phyloP scores from a whole-genome alignment of 2,888 invertebrate genomes.

The Lasioglossum leucozonium region DNA sequence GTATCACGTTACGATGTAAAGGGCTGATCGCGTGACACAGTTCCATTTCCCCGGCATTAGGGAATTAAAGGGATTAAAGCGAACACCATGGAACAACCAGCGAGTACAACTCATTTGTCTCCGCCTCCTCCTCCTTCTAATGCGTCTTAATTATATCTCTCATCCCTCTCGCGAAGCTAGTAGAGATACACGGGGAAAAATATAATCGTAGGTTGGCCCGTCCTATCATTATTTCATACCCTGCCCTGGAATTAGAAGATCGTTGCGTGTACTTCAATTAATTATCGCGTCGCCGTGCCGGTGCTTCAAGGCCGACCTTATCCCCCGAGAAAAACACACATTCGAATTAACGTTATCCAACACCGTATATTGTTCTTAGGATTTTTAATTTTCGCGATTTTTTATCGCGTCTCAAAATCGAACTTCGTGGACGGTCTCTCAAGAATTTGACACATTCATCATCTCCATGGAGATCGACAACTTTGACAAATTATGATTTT shows the following conservation, averaged over 20 bases:
- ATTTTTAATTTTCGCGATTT: background rate
- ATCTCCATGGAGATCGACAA: too few species aligned
- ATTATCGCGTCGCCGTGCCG: background rate
- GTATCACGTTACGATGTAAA: background rate
- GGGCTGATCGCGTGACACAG: conserved; percentile 25
- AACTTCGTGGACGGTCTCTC: too few species aligned
- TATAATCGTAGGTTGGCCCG: conserved; percentile 22
- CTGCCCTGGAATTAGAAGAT: conserved; percentile 20
- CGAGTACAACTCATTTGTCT: conserved; percentile 8
- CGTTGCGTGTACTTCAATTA: conserved; percentile 12
- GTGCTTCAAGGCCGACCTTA: background rate
- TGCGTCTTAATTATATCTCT: conserved; percentile 33
- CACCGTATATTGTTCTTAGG: background rate
- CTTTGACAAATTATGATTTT: background rate
- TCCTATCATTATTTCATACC: conserved; percentile 8
- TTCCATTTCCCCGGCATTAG: conserved; percentile 27
- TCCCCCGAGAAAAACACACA: background rate
- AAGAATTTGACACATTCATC: background rate
- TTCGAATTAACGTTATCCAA: background rate
- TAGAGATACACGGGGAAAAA: conserved; percentile 26
- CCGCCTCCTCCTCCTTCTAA: conserved; percentile 22
- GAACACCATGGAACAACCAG: background rate
- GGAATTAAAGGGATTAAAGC: conserved; percentile 21
- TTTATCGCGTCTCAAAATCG: background rate
- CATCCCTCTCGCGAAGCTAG: background rate